Evolutionary conservation across 2,888 invertebrate genomes (phyloP), one percentile per base, ranked within the genome.

Genomic region (Podabrus alpinus): DNA sequence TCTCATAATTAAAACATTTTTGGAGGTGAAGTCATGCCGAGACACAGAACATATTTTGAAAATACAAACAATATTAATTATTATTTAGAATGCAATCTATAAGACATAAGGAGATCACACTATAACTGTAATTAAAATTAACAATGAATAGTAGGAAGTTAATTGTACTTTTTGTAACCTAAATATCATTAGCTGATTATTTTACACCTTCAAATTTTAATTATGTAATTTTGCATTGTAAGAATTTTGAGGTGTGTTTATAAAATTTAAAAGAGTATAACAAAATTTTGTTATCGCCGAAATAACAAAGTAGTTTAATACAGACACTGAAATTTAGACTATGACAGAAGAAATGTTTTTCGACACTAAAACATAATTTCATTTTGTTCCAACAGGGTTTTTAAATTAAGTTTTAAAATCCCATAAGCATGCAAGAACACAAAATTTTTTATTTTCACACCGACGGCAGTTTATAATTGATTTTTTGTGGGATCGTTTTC

Each of bases 101-200:
- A 17, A 9, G 62, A n/a, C n/a, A 15, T 9, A 15, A 60, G 16
- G 15, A 45, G 29, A 45, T n/a, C n/a, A 19, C 15, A 15, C 13
- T 19, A 64, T 64, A 64, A 64, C 62, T 17, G 62, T 64, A 19
- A 19, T 64, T 19, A 64, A 64, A 64, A 64, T 64, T 64, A 64
- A 64, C 62, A 64, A 64, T 64, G 62, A 64, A 64, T 17, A 61
- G 61, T 64, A 64, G 62, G 21, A 64, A 64, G 21, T 17, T 64
- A 17, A 64, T 64, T 64, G 62, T 64, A 64, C 62, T 64, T 64
- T 64, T 64, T 17, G 17, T 64, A 21, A 64, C 62, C 62, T 21
- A 21, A 21, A 64, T 64, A 64, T 64, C 15, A 64, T 64, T 21
- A 17, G 21, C 19, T 64, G 21, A 64, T 64, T 64, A 64, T 64